phyloP scores from a whole-genome alignment of 2,797 vertebrate genomes.

The Cyclura pinguis region DNA sequence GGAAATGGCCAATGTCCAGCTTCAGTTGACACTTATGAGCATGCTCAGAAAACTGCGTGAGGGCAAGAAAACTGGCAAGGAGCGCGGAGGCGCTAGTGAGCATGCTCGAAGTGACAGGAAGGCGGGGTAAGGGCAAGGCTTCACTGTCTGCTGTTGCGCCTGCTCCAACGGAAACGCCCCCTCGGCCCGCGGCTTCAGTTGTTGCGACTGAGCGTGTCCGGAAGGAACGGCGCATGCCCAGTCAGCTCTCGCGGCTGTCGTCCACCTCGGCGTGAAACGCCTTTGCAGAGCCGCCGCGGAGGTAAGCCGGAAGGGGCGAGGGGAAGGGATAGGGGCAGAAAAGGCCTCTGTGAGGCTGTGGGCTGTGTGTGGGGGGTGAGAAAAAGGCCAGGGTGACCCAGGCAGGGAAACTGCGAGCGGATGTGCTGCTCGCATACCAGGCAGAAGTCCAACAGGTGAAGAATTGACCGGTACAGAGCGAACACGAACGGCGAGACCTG shows the following conservation, averaged over 20 bases:
- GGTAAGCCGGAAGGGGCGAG: not conserved
- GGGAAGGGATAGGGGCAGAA: not conserved
- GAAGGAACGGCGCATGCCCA: not conserved
- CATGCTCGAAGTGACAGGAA: not conserved
- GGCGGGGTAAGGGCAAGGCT: not conserved
- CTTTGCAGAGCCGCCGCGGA: not conserved
- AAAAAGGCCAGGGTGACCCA: not conserved
- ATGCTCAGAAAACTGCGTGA: not conserved
- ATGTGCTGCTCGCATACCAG: not conserved
- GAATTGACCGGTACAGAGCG: no score
- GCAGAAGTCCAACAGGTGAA: slow-evolving; percentile 3
- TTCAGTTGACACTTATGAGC: not conserved
- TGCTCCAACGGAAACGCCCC: no score
- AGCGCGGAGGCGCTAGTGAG: not conserved
- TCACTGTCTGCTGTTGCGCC: not conserved
- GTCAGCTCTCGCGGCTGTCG: no score
- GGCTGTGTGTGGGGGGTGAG: not conserved
- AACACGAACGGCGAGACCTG: not conserved
- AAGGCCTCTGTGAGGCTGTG: not conserved
- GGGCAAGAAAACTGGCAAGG: not conserved
- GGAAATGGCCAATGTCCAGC: no score
- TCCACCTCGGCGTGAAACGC: not conserved
- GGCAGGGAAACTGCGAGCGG: not conserved
- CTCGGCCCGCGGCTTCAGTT: not conserved
- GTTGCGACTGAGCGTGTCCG: not conserved